phyloP scores from a whole-genome alignment of 2,113 vertebrate species.

The Merops nubicus region DNA sequence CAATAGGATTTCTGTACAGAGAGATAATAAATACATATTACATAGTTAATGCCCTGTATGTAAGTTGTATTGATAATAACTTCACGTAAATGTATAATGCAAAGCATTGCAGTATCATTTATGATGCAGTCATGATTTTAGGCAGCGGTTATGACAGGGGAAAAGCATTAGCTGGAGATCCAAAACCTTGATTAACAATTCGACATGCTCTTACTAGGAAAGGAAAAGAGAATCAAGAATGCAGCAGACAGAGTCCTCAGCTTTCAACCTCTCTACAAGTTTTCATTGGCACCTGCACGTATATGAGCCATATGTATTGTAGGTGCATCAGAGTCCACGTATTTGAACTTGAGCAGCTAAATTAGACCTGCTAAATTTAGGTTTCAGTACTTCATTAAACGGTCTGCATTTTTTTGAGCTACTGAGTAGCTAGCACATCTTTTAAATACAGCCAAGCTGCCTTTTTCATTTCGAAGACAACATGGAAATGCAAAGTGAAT shows the following conservation, averaged over 20 bases:
- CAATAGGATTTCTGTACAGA: not conserved
- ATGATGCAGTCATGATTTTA: constrained; percentile 4
- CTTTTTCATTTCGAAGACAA: not conserved
- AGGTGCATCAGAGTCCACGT: not conserved
- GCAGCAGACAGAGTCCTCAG: not conserved
- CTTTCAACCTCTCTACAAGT: not conserved
- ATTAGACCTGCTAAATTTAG: constrained; percentile 29
- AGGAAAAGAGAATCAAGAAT: not conserved
- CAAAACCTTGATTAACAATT: not conserved
- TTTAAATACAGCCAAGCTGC: not conserved
- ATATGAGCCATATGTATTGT: constrained; percentile 34
- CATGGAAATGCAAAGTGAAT: not conserved
- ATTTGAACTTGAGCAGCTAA: constrained; percentile 25
- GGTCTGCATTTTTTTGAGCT: not conserved
- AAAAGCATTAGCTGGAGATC: not conserved
- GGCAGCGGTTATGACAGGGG: not conserved
- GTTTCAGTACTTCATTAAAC: constrained; percentile 35
- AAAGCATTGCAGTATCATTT: not conserved
- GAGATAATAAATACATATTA: constrained; percentile 23
- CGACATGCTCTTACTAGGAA: not conserved
- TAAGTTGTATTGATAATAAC: constrained; percentile 33
- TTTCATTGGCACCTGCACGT: not conserved
- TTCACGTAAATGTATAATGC: constrained; percentile 10
- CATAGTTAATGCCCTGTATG: constrained; percentile 17
- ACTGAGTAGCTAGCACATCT: not conserved